phyloP scores from a whole-genome alignment of 2,113 vertebrate genomes.

The Oreocharis arfaki region DNA sequence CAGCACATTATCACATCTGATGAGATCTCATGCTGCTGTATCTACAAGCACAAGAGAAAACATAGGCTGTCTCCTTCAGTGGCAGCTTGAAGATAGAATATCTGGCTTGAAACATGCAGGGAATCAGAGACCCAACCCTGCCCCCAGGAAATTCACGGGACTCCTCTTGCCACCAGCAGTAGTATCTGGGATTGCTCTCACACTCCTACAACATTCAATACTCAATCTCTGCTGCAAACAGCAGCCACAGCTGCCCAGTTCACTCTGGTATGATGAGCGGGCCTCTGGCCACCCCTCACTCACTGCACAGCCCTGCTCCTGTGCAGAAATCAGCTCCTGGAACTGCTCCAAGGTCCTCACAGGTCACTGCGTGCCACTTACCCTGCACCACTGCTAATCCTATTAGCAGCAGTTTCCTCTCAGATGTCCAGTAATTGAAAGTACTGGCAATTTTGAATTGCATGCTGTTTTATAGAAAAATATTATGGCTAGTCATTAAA shows the following conservation, averaged over 20 bases:
- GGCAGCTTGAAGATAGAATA: neutral
- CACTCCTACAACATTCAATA: neutral
- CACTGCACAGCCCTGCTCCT: neutral
- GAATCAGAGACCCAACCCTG: neutral
- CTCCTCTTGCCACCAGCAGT: neutral
- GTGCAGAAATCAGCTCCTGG: neutral
- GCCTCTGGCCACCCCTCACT: neutral
- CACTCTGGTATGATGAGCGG: rapidly evolving
- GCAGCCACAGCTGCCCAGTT: neutral
- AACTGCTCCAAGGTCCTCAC: neutral
- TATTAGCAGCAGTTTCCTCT: neutral
- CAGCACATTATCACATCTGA: neutral
- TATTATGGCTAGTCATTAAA: neutral
- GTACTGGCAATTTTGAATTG: neutral
- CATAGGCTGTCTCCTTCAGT: neutral
- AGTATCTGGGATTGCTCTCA: neutral
- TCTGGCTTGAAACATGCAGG: neutral
- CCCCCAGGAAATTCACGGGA: neutral
- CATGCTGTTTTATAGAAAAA: constrained; percentile 8
- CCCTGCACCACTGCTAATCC: neutral
- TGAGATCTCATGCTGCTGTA: neutral
- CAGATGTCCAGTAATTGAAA: constrained; percentile 2
- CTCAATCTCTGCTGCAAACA: neutral
- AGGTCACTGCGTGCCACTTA: neutral
- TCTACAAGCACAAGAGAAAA: neutral